Percentiles rank a stretch among this genome's conserved stretches.
These are phyloP conservation scores for Drosophila kikkawai DNA, from an alignment of 1,140 invertebrate genomes.

Conservation along the genomic window DNA sequence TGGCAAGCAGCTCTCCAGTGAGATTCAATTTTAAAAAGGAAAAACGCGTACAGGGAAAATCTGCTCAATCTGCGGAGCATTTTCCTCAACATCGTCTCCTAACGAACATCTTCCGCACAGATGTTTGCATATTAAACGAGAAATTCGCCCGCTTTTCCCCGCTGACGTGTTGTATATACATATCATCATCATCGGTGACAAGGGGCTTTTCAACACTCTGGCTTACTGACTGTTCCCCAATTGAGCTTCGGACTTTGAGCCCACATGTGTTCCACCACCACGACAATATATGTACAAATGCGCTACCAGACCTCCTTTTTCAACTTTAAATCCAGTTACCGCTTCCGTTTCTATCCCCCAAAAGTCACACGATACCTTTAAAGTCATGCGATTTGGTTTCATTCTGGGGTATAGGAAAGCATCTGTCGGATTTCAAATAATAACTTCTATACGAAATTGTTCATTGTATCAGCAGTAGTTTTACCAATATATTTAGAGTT, in stretches of 20 bases:
- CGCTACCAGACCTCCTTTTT: conserved; percentile 23
- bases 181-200: conserved; percentile 31
- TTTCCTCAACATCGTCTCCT: conserved; percentile 23
- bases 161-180: conserved; percentile 15
- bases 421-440: conserved; percentile 5
- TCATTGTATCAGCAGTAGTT: background rate
- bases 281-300: background rate
- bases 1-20: background rate
- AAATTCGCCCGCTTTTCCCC: conserved; percentile 21
- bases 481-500: background rate
- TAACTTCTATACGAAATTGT: background rate
- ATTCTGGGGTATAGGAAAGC: conserved; percentile 1
- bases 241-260: conserved; percentile 56
- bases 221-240: conserved; percentile 30
- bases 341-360: conserved; percentile 13
- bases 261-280: conserved; percentile 18
- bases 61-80: conserved; percentile 25
- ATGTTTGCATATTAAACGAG: conserved; percentile 57
- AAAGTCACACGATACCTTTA: background rate
- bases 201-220: conserved; percentile 49
- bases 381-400: background rate
- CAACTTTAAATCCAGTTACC: background rate
- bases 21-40: conserved; percentile 20
- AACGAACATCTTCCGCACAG: conserved; percentile 55
- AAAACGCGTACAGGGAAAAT: conserved; percentile 28